Conservation (phyloP, 2,888 invertebrate genomes). For the Empis stercorea region DNA sequence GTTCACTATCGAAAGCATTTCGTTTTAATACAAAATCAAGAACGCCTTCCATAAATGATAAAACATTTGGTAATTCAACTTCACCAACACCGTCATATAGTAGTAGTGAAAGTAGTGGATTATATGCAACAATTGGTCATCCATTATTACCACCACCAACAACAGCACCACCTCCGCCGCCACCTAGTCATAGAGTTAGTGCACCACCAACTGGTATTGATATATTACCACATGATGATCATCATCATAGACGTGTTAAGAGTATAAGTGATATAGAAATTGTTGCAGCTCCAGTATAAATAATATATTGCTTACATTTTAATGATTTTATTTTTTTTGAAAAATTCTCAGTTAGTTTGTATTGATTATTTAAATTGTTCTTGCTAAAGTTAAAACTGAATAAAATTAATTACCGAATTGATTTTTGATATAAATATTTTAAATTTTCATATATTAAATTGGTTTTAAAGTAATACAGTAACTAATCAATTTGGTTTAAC, state of each 20-base stretch:
- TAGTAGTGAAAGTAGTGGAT: constrained; percentile 34
- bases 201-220: constrained; percentile 27
- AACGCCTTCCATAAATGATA: constrained; percentile 26
- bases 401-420: no score
- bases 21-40: constrained; percentile 34
- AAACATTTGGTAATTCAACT: constrained; percentile 35
- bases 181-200: constrained; percentile 31
- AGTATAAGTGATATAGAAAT: constrained; percentile 36
- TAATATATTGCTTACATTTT: not conserved
- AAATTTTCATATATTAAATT: no score
- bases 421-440: no score
- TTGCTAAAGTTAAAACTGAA: no score
- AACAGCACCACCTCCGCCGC: constrained; percentile 30
- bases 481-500: no score
- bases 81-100: constrained; percentile 38
- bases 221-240: constrained; percentile 17
- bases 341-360: no score
- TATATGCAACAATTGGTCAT: constrained; percentile 34
- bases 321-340: no score
- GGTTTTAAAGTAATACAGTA: no score
- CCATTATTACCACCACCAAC: constrained; percentile 28
- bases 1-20: constrained; percentile 37
- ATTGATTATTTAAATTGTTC: no score
- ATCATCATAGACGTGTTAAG: constrained; percentile 33
- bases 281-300: constrained; percentile 18